These are phyloP conservation scores for Scortum barcoo DNA, from an alignment of 2,113 vertebrate species.

Conservation along the genomic window DNA sequence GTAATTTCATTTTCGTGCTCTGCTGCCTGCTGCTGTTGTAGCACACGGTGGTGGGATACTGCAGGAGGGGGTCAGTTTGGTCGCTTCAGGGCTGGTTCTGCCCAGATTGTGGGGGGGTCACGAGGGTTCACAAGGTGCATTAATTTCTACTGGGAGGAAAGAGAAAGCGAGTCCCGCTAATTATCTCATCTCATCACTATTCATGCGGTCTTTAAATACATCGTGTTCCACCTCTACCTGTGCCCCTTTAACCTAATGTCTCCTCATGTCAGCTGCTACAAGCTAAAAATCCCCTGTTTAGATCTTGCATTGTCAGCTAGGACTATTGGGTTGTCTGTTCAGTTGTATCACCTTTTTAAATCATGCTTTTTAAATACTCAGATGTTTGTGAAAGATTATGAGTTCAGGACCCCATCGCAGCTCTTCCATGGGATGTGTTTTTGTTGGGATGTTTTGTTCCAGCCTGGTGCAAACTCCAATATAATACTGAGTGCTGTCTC, in stretches of 20 bases:
- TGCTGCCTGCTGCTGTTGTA: conserved; percentile 5
- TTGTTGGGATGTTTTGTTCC: neutral
- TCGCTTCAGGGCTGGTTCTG: neutral
- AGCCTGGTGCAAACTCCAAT: neutral
- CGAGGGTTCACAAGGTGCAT: conserved; percentile 12
- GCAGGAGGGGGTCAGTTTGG: neutral
- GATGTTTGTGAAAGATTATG: too few species aligned
- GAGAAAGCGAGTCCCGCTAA: conserved; percentile 28
- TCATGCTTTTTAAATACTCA: neutral
- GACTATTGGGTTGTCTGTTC: conserved; percentile 7
- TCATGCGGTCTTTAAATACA: conserved; percentile 37
- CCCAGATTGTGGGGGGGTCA: conserved; percentile 20
- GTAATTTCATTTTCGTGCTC: conserved; percentile 40
- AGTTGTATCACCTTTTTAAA: neutral
- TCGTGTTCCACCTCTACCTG: conserved; percentile 35
- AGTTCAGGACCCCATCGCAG: too few species aligned
- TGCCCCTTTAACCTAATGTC: conserved; percentile 42
- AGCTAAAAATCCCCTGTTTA: conserved; percentile 28
- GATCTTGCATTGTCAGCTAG: conserved; percentile 38
- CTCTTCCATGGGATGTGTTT: too few species aligned
- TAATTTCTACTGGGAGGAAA: conserved; percentile 27
- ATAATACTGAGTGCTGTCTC: neutral
- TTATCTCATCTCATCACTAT: conserved; percentile 47
- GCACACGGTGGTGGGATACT: conserved; percentile 1
- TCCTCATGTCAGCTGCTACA: conserved; percentile 25